These are phyloP conservation scores for pig (Sus scrofa) DNA, from an alignment of 2,113 vertebrate genomes.

Conservation along the genomic window T2T-Sscrofa CM000830.6:119135001-119135500, in stretches of 20 bases:
- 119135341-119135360: constrained; percentile 75
- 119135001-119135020: constrained; percentile 36
- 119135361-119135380: constrained; percentile 81
- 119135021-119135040: constrained; percentile 18
- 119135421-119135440: constrained; percentile 24
- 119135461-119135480: background rate
- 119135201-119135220: constrained; percentile 85
- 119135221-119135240: constrained; percentile 84
- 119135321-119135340: constrained; percentile 81
- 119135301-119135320: constrained; percentile 76
- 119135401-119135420: constrained; percentile 56
- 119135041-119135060: constrained; percentile 44
- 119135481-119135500: background rate
- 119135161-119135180: background rate
- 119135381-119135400: constrained; percentile 71
- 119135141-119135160: constrained; percentile 81
- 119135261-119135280: constrained; percentile 91
- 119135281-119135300: constrained; percentile 81
- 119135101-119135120: constrained; percentile 65
- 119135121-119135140: constrained; percentile 75
- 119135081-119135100: constrained; percentile 55
- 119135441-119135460: constrained; percentile 45
- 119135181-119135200: constrained; percentile 83
- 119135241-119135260: constrained; percentile 90
- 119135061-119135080: constrained; percentile 64